Conservation (phyloP, 2,888 invertebrate species). For the Tholera decimalis region DNA sequence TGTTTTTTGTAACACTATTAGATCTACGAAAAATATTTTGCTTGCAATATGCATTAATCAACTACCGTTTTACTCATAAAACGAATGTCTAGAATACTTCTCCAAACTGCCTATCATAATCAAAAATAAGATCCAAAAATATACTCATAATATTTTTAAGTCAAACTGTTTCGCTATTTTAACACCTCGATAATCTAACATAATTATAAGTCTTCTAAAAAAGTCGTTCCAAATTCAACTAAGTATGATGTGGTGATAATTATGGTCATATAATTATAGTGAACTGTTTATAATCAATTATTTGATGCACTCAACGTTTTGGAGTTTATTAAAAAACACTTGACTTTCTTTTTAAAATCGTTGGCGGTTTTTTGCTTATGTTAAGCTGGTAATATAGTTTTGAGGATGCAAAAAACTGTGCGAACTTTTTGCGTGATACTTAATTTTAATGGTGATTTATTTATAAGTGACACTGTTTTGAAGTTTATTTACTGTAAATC, state of each 20-base stretch:
- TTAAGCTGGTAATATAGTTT: conserved; percentile 28
- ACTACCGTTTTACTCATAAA: conserved; percentile 27
- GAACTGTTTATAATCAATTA: conserved; percentile 46
- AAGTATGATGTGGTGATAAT: neutral
- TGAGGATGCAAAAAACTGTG: conserved; percentile 14
- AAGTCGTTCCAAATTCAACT: conserved; percentile 11
- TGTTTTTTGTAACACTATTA: too few relatives aligned
- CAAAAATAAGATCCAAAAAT: conserved; percentile 10
- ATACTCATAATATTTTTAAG: neutral
- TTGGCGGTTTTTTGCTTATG: conserved; percentile 23
- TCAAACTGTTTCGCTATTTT: conserved; percentile 13
- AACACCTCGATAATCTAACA: conserved; percentile 28
- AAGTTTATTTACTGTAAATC: conserved; percentile 21
- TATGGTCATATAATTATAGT: neutral
- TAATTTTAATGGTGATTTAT: conserved; percentile 9
- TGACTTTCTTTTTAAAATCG: conserved; percentile 16
- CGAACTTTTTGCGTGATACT: conserved; percentile 6
- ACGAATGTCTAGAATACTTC: neutral
- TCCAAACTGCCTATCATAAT: conserved; percentile 27
- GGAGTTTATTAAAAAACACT: conserved; percentile 12
- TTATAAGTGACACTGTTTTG: conserved; percentile 16
- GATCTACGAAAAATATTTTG: too few relatives aligned
- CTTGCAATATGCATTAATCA: conserved; percentile 11
- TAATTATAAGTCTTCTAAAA: conserved; percentile 1
- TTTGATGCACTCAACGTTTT: conserved; percentile 12